Evolutionary conservation across 2,113 vertebrate species (phyloP).

Genomic region (Nycticorax nycticorax): DNA sequence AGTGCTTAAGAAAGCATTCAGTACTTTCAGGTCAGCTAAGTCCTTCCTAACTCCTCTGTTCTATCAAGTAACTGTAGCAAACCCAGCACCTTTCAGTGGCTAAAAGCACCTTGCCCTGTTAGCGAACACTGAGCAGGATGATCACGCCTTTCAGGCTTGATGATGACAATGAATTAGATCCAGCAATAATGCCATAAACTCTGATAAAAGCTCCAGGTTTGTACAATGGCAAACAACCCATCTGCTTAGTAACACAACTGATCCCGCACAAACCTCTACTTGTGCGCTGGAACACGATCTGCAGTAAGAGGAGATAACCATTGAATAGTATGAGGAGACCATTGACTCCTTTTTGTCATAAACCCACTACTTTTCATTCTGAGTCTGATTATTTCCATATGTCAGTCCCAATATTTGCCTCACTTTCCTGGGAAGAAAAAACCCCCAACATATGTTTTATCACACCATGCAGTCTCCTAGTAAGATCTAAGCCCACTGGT

Average conservation of each 20-base stretch:
- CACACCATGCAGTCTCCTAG: not conserved
- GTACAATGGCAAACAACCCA: not conserved
- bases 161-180: not conserved
- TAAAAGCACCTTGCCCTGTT: not conserved
- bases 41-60: not conserved
- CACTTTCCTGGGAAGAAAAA: not conserved
- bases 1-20: not conserved
- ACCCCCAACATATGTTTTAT: accelerated
- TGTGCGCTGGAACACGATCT: not conserved
- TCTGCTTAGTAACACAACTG: not conserved
- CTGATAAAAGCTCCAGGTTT: not conserved
- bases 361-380: not conserved
- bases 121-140: not conserved
- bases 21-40: not conserved
- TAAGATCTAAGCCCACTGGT: not conserved
- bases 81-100: not conserved
- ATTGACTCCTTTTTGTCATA: not conserved
- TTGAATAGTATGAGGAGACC: not conserved
- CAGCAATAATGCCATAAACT: not conserved
- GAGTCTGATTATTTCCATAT: not conserved
- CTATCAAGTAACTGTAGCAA: not conserved
- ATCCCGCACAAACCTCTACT: not conserved
- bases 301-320: not conserved
- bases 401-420: not conserved
- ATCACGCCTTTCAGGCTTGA: not conserved